Base-by-base conservation (phyloP, 1,140 invertebrate genomes). In the Drosophila aff. region DNA sequence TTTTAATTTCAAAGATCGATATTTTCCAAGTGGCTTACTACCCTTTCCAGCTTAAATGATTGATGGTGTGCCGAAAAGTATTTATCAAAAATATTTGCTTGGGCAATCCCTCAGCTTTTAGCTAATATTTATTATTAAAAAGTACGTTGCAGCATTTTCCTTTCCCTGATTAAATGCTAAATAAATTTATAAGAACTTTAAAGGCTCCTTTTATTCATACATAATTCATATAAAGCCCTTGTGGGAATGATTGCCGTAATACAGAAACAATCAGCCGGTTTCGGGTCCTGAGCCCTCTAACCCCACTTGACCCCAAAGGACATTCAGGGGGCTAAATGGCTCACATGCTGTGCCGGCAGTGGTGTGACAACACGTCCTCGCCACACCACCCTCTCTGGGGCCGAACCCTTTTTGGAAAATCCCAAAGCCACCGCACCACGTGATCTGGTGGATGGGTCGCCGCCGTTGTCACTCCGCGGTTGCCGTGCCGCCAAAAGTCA, bases 401-500 rank as follows among this genome's bases (percentile, higher is more conserved):
- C 9, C 11, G 13, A 47, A 52, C 43, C 26, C 71, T 58, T 75
- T 58, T 40, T 11, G 3, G 40, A 16, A 67, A 71, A 31, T 46
- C 16, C 50, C 16, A 4, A 11, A n/a, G 15, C 31, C 15, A 8
- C 18, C 44, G 11, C 23, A 9, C 40, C 49, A 41, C n/a, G n/a
- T 55, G 26, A 38, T 41, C 50, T 26, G 68, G 40, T 44, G 28
- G n/a, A 28, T 28, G 50, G 16, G 40, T 15, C 4, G 41, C 40
- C 41, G 41, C 62, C 49, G 67, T 73, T 79, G 76, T 67, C 76
- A 79, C 68, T 44, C 41, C 65, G 63, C 53, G 53, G 53, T 57
- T 57, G 53, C 41, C 36, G 53, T 50, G 53, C 66, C 50, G 53
- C 53, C 62, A 33, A 73, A 68, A 76, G 76, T 84, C 81, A 76